These are phyloP conservation scores for Suillia variegata DNA, from an alignment of 2,888 invertebrate species.

Conservation along the genomic window DNA sequence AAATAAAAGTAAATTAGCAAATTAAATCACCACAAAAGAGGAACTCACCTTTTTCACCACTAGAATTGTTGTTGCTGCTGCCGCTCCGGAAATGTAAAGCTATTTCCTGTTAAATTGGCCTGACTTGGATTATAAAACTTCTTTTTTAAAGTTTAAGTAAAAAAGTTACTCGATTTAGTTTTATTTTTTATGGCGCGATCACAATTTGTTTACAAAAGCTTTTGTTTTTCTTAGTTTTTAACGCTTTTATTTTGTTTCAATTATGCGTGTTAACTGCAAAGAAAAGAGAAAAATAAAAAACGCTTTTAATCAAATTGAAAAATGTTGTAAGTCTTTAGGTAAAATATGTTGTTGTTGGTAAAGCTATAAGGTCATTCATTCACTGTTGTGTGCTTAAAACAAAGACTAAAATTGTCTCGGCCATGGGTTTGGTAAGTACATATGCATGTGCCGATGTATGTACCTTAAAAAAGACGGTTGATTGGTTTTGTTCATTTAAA, in stretches of 20 bases:
- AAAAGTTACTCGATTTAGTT: slow-evolving; percentile 1
- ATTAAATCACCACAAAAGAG: neutral
- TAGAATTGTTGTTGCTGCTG: neutral
- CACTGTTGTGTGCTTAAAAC: too few relatives aligned
- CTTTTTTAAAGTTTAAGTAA: too few relatives aligned
- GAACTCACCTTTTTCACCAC: slow-evolving; percentile 21
- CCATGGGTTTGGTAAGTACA: too few relatives aligned
- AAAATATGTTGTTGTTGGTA: too few relatives aligned
- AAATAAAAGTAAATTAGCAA: slow-evolving; percentile 14
- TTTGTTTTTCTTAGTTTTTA: neutral
- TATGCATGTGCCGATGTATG: too few relatives aligned
- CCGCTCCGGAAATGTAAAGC: slow-evolving; percentile 14
- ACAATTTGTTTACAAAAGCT: slow-evolving; percentile 28
- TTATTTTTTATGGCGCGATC: slow-evolving; percentile 25
- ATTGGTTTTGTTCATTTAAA: too few relatives aligned
- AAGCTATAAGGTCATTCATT: too few relatives aligned
- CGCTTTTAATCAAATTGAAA: slow-evolving; percentile 4
- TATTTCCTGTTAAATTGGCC: slow-evolving; percentile 14
- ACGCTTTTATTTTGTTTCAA: slow-evolving; percentile 4
- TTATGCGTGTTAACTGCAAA: slow-evolving; percentile 5
- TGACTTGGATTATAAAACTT: neutral
- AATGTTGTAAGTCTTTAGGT: too few relatives aligned
- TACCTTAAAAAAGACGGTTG: too few relatives aligned
- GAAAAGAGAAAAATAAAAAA: slow-evolving; percentile 9
- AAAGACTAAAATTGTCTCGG: too few relatives aligned